phyloP scores from a whole-genome alignment of 2,797 vertebrate species.

The Pipistrellus nathusii region DNA sequence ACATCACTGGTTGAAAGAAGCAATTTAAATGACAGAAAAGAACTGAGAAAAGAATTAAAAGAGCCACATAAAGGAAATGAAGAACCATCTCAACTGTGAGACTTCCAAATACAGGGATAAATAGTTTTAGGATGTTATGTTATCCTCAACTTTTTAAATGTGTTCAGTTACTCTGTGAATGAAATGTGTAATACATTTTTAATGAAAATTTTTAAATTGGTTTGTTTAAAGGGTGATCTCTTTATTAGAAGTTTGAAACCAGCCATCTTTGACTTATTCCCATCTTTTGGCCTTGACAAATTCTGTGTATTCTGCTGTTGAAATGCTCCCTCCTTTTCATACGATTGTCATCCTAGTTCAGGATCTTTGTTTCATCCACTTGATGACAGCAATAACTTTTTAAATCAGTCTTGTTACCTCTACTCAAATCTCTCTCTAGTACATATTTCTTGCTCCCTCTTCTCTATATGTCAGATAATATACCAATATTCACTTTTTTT shows the following conservation, averaged over 20 bases:
- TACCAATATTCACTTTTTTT: neutral
- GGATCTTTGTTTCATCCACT: slow-evolving; percentile 52
- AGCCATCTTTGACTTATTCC: slow-evolving; percentile 50
- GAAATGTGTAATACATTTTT: slow-evolving; percentile 19
- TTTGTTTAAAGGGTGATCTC: slow-evolving; percentile 43
- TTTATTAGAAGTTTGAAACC: slow-evolving; percentile 34
- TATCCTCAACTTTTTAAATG: neutral
- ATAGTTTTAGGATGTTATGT: slow-evolving; percentile 2
- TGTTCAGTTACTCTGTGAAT: slow-evolving; percentile 31
- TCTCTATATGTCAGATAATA: slow-evolving; percentile 49
- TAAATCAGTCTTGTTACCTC: slow-evolving; percentile 43
- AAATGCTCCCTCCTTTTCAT: slow-evolving; percentile 15
- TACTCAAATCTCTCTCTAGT: slow-evolving; percentile 27
- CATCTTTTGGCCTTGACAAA: slow-evolving; percentile 43
- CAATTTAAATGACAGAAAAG: slow-evolving; percentile 46
- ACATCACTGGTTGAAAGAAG: slow-evolving; percentile 51
- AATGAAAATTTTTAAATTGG: slow-evolving; percentile 44
- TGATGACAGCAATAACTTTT: slow-evolving; percentile 10
- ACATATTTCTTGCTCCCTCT: slow-evolving; percentile 22
- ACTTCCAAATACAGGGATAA: neutral
- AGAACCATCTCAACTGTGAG: slow-evolving; percentile 45
- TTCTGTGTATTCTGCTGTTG: slow-evolving; percentile 1
- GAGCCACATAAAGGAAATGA: slow-evolving; percentile 59
- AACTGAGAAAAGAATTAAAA: slow-evolving; percentile 41
- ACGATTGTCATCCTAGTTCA: slow-evolving; percentile 45